phyloP scores from a whole-genome alignment of 2,113 vertebrate species.

The Anolis sagrei region DNA sequence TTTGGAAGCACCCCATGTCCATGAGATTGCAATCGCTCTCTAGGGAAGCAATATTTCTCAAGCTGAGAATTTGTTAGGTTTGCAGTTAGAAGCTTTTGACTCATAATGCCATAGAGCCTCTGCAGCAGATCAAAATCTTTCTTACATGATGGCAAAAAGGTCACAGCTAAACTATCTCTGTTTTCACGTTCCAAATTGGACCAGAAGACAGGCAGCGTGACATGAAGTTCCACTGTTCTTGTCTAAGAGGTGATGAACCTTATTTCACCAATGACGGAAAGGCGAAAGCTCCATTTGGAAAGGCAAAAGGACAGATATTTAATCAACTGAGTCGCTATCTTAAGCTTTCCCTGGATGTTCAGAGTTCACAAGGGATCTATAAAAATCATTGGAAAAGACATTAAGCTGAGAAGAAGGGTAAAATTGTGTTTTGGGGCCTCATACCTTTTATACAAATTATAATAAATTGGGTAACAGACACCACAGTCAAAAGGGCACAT shows the following conservation, averaged over 20 bases:
- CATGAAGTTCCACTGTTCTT: background rate
- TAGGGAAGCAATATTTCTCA: background rate
- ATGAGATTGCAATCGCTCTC: background rate
- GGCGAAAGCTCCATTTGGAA: rapidly evolving
- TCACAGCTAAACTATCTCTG: background rate
- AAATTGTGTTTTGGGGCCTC: constrained; percentile 12
- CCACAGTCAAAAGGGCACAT: constrained; percentile 47
- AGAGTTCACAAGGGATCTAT: rapidly evolving
- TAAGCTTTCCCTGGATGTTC: background rate
- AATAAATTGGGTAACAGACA: constrained; percentile 56
- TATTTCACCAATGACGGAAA: background rate
- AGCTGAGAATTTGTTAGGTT: background rate
- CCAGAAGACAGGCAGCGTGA: background rate
- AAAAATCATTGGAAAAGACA: background rate
- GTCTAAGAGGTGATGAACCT: background rate
- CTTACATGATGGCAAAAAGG: background rate
- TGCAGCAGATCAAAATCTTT: background rate
- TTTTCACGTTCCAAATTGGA: background rate
- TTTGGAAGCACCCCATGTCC: background rate
- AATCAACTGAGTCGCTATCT: background rate
- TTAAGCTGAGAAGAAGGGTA: rapidly evolving
- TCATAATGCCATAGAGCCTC: background rate
- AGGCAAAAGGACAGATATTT: background rate
- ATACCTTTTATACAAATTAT: constrained; percentile 50
- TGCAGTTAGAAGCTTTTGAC: background rate